A percentile compares a stretch with the other conserved stretches of the same genome.
These are phyloP conservation scores for Aphidius ervi DNA, from an alignment of 1,140 invertebrate species.

Conservation along the genomic window DNA sequence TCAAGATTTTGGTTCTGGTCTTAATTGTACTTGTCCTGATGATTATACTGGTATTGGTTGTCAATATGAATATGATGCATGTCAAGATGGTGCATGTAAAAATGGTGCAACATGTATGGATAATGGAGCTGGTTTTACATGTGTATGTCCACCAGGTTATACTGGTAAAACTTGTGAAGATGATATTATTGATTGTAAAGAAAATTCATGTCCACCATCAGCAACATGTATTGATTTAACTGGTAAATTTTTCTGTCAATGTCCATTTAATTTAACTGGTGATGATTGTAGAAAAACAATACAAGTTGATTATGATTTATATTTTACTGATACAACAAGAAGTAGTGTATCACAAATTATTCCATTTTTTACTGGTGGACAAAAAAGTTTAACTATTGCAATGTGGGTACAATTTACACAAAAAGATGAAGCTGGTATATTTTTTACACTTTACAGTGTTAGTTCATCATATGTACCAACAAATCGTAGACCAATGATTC, in stretches of 20 bases:
- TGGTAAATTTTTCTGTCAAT: slow-evolving; percentile 90
- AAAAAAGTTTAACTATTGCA: slow-evolving; percentile 79
- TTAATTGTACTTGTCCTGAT: slow-evolving; percentile 86
- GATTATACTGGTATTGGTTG: slow-evolving; percentile 87
- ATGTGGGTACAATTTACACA: slow-evolving; percentile 95
- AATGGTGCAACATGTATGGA: slow-evolving; percentile 90
- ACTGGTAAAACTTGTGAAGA: slow-evolving; percentile 87
- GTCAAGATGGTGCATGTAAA: slow-evolving; percentile 79
- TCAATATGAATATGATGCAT: slow-evolving; percentile 91
- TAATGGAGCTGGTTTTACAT: slow-evolving; percentile 78
- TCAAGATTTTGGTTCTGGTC: slow-evolving; percentile 89
- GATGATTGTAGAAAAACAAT: slow-evolving; percentile 95
- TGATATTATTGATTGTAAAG: slow-evolving; percentile 88
- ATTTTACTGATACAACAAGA: slow-evolving; percentile 84
- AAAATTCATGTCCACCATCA: slow-evolving; percentile 90
- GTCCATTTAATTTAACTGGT: slow-evolving; percentile 93
- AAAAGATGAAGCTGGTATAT: slow-evolving; percentile 84
- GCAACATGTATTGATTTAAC: slow-evolving; percentile 92
- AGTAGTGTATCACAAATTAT: slow-evolving; percentile 86
- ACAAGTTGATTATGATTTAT: slow-evolving; percentile 92
- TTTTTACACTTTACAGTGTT: slow-evolving; percentile 89
- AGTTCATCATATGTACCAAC: slow-evolving; percentile 74
- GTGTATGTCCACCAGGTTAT: slow-evolving; percentile 79
- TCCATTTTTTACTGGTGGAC: slow-evolving; percentile 77
- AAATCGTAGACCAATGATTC: slow-evolving; percentile 75